These are phyloP conservation scores for Orthosia cruda DNA, from an alignment of 2,888 invertebrate species.

Conservation along the genomic window DNA sequence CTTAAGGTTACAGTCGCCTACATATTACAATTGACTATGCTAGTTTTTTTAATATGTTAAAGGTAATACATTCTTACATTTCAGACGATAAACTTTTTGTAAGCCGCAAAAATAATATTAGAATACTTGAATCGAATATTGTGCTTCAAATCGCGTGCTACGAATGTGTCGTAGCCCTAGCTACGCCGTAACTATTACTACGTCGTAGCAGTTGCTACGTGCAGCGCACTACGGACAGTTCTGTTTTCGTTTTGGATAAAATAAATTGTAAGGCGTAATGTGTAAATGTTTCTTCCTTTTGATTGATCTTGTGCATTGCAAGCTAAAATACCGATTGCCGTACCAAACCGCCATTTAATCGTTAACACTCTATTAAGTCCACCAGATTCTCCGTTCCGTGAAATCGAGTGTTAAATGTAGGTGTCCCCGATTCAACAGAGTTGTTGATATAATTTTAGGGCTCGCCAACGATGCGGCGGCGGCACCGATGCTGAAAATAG, in stretches of 20 bases:
- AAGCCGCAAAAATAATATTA: background rate
- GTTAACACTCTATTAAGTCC: background rate
- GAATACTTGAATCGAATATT: background rate
- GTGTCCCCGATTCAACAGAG: slow-evolving; percentile 34
- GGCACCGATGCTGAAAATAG: slow-evolving; percentile 80
- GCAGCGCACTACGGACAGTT: background rate
- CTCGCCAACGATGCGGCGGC: slow-evolving; percentile 52
- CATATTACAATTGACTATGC: background rate
- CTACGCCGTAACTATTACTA: slow-evolving; percentile 16
- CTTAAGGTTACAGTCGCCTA: background rate
- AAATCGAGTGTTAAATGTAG: slow-evolving; percentile 42
- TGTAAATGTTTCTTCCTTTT: no score
- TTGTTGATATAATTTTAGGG: slow-evolving; percentile 60
- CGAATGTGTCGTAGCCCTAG: slow-evolving; percentile 4
- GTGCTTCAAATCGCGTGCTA: background rate
- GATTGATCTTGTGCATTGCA: background rate
- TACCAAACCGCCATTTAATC: background rate
- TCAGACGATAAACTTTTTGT: background rate
- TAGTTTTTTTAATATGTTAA: background rate
- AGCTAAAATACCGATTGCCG: background rate
- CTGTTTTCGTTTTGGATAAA: background rate
- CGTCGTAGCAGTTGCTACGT: slow-evolving; percentile 1
- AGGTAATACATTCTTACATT: background rate
- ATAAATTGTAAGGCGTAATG: background rate
- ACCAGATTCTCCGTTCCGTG: slow-evolving; percentile 17